Conservation (phyloP, 1,140 invertebrate species). For the Drosophila ohnishii region DNA sequence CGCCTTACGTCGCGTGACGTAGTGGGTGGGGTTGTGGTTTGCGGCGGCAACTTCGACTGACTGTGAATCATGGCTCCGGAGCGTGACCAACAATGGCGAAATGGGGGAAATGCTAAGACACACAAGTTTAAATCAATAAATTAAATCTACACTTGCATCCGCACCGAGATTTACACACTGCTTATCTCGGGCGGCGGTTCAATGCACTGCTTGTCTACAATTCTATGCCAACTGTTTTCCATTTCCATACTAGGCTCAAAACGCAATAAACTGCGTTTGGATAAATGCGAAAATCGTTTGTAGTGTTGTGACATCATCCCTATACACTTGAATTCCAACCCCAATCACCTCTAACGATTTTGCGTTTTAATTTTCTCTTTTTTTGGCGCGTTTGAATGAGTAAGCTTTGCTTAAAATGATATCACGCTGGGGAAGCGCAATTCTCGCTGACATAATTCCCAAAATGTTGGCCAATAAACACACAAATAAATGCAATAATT, state of each 20-base stretch:
- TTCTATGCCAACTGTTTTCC: constrained; percentile 13
- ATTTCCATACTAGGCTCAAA: constrained; percentile 10
- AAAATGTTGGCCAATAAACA: constrained; percentile 22
- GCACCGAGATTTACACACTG: not conserved
- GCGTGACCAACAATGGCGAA: constrained; percentile 55
- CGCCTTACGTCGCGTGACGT: constrained; percentile 43
- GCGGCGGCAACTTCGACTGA: constrained; percentile 9
- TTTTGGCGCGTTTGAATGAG: constrained; percentile 70
- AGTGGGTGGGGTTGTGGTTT: constrained; percentile 33
- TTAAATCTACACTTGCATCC: constrained; percentile 19
- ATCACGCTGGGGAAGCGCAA: constrained; percentile 45
- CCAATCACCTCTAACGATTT: constrained; percentile 41
- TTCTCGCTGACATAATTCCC: constrained; percentile 65
- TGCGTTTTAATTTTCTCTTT: constrained; percentile 6
- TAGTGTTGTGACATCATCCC: constrained; percentile 40
- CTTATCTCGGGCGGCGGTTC: constrained; percentile 17
- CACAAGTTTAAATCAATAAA: constrained; percentile 59
- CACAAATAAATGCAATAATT: constrained; percentile 39
- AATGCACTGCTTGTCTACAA: constrained; percentile 53
- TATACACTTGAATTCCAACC: constrained; percentile 25
- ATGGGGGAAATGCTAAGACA: constrained; percentile 21
- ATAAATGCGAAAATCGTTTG: constrained; percentile 18
- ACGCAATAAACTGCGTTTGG: constrained; percentile 39
- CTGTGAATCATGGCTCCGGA: constrained; percentile 45
- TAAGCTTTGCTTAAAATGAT: constrained; percentile 76